These are phyloP conservation scores for Microctonus hyperodae DNA, from an alignment of 2,888 invertebrate species.

Conservation along the genomic window DNA sequence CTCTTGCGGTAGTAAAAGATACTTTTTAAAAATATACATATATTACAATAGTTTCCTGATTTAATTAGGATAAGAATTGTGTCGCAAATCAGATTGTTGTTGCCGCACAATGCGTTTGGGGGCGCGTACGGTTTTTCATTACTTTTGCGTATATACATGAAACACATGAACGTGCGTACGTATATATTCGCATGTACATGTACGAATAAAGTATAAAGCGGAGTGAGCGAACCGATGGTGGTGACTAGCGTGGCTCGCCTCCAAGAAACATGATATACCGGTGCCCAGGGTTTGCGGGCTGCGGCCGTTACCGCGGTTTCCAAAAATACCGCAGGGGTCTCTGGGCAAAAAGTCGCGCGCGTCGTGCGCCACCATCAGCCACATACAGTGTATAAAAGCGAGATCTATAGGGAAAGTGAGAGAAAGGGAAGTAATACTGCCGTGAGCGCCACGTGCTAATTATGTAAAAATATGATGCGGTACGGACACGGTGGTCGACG, in stretches of 20 bases:
- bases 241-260: constrained; percentile 54
- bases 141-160: constrained; percentile 30
- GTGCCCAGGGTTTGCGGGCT: constrained; percentile 46
- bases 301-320: constrained; percentile 55
- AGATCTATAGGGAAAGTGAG: constrained; percentile 7
- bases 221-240: constrained; percentile 28
- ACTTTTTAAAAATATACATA: neutral
- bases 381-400: neutral
- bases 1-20: neutral
- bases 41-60: constrained; percentile 40
- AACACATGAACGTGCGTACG: constrained; percentile 17
- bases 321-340: constrained; percentile 59
- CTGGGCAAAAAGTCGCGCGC: constrained; percentile 34
- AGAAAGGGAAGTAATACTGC: constrained; percentile 47
- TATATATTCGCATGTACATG: constrained; percentile 2
- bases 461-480: constrained; percentile 62
- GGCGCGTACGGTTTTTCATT: constrained; percentile 11
- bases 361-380: constrained; percentile 21
- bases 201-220: constrained; percentile 9
- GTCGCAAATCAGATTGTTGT: constrained; percentile 46
- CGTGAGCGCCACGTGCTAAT: constrained; percentile 61
- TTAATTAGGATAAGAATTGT: constrained; percentile 61
- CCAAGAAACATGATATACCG: constrained; percentile 62
- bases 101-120: constrained; percentile 37
- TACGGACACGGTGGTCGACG: constrained; percentile 52